Conservation (phyloP, 2,113 vertebrate genomes). For the Coptodon rendalli region DNA sequence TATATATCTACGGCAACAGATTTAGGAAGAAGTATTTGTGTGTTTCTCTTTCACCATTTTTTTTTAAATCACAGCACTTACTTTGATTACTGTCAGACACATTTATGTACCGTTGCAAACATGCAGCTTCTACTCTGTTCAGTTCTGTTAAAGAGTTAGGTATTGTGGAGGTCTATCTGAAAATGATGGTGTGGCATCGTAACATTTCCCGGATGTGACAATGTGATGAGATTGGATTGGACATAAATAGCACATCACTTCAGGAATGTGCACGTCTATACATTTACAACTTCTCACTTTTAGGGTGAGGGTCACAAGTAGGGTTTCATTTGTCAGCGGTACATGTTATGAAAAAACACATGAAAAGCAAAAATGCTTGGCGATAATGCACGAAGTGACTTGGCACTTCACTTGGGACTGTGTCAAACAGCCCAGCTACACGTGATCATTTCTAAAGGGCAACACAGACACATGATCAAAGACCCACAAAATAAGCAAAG, state of each 20-base stretch:
- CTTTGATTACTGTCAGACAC: background rate
- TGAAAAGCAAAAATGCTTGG: background rate
- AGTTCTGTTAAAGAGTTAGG: background rate
- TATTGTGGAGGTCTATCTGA: background rate
- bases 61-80: background rate
- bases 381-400: background rate
- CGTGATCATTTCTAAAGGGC: background rate
- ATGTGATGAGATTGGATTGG: background rate
- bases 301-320: background rate
- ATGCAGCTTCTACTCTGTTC: background rate
- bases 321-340: background rate
- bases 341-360: background rate
- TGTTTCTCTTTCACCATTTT: background rate
- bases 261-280: background rate
- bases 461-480: background rate
- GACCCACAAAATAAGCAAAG: background rate
- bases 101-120: background rate
- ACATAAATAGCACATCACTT: background rate
- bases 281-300: background rate
- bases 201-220: background rate
- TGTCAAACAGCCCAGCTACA: background rate
- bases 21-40: background rate
- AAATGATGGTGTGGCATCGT: background rate
- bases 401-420: background rate
- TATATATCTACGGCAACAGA: background rate